A percentile compares a stretch with the other conserved stretches of the same genome.
These are phyloP conservation scores for Cheirogaleus medius DNA, from an alignment of 2,113 vertebrate genomes.

Conservation along the genomic window DNA sequence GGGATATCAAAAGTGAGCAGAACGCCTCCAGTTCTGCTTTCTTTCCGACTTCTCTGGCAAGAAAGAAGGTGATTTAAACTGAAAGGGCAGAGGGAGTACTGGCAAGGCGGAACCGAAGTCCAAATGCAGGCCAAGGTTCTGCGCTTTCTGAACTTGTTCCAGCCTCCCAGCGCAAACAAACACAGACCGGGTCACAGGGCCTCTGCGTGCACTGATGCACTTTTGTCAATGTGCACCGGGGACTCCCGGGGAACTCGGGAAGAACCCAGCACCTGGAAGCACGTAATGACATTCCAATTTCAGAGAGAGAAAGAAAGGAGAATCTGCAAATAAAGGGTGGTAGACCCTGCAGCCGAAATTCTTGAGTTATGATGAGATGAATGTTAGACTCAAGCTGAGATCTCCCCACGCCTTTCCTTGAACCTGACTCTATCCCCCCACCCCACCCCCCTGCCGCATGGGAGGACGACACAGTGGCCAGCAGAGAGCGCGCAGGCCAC, in stretches of 20 bases:
- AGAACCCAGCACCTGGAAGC: background rate
- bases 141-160: background rate
- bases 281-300: background rate
- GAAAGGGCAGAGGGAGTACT: background rate
- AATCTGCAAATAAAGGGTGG: background rate
- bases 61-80: background rate
- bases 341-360: background rate
- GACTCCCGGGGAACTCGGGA: background rate
- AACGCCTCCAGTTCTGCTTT: background rate
- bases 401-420: background rate
- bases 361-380: too few species aligned
- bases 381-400: background rate
- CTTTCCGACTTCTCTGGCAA: background rate
- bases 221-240: background rate
- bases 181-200: background rate
- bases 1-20: background rate
- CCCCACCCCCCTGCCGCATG: background rate
- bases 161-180: accelerated
- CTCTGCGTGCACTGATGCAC: accelerated
- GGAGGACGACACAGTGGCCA: too few species aligned
- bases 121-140: background rate
- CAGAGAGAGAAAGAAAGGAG: background rate
- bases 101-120: background rate
- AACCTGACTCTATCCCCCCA: background rate
- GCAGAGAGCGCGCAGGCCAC: background rate